Conservation (phyloP, 2,797 vertebrate species). For the Graptemys geographica region DNA sequence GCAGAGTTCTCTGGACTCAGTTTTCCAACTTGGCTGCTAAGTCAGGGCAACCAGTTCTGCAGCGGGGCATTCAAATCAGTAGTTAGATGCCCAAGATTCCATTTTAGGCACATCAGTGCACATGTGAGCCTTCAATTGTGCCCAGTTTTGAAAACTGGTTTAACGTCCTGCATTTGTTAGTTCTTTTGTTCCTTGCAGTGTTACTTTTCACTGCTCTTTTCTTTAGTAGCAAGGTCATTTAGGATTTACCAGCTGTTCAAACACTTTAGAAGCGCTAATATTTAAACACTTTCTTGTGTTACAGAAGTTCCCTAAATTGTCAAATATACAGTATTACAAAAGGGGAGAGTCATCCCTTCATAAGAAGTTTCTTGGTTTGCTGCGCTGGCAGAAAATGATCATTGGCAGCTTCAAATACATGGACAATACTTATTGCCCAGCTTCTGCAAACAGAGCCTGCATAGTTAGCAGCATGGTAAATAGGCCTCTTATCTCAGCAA, state of each 20-base stretch:
- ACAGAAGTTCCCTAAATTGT: slow-evolving; percentile 38
- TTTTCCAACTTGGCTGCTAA: not conserved
- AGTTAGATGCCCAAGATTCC: not conserved
- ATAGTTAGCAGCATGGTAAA: slow-evolving; percentile 38
- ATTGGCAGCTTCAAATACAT: slow-evolving; percentile 45
- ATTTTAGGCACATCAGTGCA: not conserved
- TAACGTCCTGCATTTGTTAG: slow-evolving; percentile 21
- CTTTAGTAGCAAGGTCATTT: slow-evolving; percentile 13
- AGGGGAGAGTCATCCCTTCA: slow-evolving; percentile 29
- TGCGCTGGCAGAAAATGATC: slow-evolving; percentile 55
- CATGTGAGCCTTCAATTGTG: not conserved
- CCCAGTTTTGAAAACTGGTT: slow-evolving; percentile 25
- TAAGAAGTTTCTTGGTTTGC: slow-evolving; percentile 13
- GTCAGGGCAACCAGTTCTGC: not conserved
- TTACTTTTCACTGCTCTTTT: not conserved
- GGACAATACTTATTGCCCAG: slow-evolving; percentile 45
- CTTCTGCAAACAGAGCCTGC: slow-evolving; percentile 28
- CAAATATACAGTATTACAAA: slow-evolving; percentile 43
- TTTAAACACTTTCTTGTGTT: slow-evolving; percentile 46
- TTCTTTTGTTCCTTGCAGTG: not conserved
- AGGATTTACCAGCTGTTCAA: slow-evolving; percentile 57
- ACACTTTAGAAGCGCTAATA: slow-evolving; percentile 43
- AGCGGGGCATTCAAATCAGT: not conserved
- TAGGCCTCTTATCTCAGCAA: slow-evolving; percentile 16
- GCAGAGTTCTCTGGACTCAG: not conserved